Evolutionary conservation across 2,113 vertebrate species (phyloP).

Genomic region (Condylura cristata): DNA sequence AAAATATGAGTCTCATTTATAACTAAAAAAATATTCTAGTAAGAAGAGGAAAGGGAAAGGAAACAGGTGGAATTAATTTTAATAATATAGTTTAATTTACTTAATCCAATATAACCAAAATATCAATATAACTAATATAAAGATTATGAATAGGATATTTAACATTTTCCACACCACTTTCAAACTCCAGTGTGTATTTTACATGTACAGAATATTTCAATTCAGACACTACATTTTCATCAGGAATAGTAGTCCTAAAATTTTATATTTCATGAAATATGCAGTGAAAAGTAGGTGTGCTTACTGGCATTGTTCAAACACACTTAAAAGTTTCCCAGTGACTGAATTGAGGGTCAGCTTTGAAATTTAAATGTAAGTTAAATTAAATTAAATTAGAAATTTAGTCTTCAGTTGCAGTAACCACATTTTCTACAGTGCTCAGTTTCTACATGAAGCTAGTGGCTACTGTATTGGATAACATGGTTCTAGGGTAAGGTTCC

Average conservation of each 20-base stretch:
- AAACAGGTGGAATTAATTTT: conserved; percentile 33
- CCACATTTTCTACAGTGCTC: not conserved
- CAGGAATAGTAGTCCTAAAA: not conserved
- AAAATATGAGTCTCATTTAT: not conserved
- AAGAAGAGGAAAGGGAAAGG: not conserved
- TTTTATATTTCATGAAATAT: conserved; percentile 35
- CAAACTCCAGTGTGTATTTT: not conserved
- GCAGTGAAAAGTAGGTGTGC: conserved; percentile 28
- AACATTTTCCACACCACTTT: conserved; percentile 34
- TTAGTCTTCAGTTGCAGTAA: not conserved
- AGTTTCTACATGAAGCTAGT: too few species aligned
- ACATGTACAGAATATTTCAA: not conserved
- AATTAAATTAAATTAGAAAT: conserved; percentile 31
- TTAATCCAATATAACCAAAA: not conserved
- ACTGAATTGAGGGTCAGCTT: conserved; percentile 7
- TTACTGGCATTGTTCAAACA: not conserved
- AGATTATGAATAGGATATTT: conserved; percentile 17
- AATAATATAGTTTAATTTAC: conserved; percentile 45
- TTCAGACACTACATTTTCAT: conserved; percentile 21
- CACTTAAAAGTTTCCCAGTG: conserved; percentile 12
- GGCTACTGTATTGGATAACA: not conserved
- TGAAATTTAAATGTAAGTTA: conserved; percentile 24
- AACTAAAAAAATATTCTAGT: conserved; percentile 18
- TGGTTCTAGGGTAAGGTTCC: not conserved
- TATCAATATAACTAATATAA: conserved; percentile 37